A percentile compares a stretch with the other conserved stretches of the same genome.
Evolutionary conservation across 2,113 vertebrate genomes (phyloP).

Genomic region (Pimephales promelas): DNA sequence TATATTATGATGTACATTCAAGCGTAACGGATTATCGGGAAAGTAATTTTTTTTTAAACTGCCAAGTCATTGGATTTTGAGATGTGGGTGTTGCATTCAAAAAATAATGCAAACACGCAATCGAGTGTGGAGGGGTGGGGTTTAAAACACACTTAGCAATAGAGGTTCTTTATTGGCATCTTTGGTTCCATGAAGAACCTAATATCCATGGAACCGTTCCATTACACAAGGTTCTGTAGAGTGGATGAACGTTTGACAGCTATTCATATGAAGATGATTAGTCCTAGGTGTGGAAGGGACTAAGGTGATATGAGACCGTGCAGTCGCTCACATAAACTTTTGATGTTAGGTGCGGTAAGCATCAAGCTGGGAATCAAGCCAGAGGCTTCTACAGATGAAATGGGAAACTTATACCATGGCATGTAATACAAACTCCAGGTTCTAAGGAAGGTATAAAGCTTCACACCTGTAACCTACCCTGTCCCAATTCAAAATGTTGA

Average conservation of each 20-base stretch:
- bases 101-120: too few species aligned
- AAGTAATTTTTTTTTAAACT: too few species aligned
- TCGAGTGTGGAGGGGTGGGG: too few species aligned
- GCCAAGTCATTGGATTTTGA: neutral
- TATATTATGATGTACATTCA: neutral
- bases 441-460: conserved; percentile 17
- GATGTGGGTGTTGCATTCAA: neutral
- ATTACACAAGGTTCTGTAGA: too few species aligned
- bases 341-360: neutral
- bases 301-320: neutral
- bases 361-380: neutral
- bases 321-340: neutral
- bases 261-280: neutral
- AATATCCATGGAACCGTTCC: too few species aligned
- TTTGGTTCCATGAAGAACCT: too few species aligned
- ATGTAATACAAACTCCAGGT: conserved; percentile 15
- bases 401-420: neutral
- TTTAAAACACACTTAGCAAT: neutral
- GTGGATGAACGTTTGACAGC: neutral
- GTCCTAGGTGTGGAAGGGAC: neutral
- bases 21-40: too few species aligned
- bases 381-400: conserved; percentile 17
- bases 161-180: neutral
- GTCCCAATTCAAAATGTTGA: conserved; percentile 24
- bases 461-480: conserved; percentile 46